These are phyloP conservation scores for Isichthys henryi DNA, from an alignment of 2,113 vertebrate genomes.

Conservation along the genomic window DNA sequence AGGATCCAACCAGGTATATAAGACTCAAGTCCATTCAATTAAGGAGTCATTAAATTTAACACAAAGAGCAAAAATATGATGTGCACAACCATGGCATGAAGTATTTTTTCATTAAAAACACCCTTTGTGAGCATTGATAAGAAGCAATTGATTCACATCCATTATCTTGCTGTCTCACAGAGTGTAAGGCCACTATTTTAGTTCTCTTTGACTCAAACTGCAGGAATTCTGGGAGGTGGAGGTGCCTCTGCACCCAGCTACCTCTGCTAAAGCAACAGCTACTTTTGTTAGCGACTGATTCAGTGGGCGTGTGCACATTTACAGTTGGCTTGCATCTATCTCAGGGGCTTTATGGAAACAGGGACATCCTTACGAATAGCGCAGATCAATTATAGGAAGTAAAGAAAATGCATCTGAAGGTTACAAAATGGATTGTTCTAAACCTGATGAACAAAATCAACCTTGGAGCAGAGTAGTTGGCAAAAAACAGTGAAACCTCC, in stretches of 20 bases:
- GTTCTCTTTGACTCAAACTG: background rate
- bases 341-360: background rate
- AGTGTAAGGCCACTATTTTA: background rate
- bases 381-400: slow-evolving; percentile 15
- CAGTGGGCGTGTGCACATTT: background rate
- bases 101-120: background rate
- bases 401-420: slow-evolving; percentile 19
- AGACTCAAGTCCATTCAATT: background rate
- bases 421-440: slow-evolving; percentile 17
- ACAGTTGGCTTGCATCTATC: slow-evolving; percentile 11
- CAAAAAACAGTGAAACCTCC: background rate
- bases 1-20: background rate
- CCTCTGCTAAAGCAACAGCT: background rate
- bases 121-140: background rate
- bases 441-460: slow-evolving; percentile 17
- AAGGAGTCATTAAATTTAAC: background rate
- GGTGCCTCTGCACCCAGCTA: background rate
- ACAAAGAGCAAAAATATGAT: background rate
- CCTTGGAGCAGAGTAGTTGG: slow-evolving; percentile 11
- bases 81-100: background rate
- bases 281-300: background rate
- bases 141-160: background rate
- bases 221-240: background rate
- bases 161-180: background rate
- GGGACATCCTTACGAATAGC: background rate